Conservation (phyloP, 2,797 vertebrate species). For the Rousettus madagascariensis region DNA sequence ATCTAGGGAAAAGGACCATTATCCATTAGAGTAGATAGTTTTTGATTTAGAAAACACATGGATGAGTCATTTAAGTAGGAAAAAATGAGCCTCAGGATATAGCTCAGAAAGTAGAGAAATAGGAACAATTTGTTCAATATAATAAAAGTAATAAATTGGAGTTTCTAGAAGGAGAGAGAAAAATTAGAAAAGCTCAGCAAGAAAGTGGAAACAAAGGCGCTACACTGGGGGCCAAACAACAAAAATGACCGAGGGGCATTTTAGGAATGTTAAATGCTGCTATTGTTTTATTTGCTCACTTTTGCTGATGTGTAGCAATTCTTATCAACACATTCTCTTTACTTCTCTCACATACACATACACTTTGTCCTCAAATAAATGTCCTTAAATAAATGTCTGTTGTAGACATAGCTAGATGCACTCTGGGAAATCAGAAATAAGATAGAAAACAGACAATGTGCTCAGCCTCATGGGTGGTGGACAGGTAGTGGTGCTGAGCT, state of each 20-base stretch:
- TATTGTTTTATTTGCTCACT: not conserved
- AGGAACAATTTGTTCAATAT: not conserved
- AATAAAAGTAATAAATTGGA: not conserved
- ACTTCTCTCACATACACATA: not conserved
- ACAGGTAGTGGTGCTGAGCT: accelerated
- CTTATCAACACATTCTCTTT: not conserved
- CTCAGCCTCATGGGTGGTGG: not conserved
- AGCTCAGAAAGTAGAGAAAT: not conserved
- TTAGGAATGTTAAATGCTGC: not conserved
- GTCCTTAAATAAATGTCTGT: not conserved
- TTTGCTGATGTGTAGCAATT: not conserved
- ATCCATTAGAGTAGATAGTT: not conserved
- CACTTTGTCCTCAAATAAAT: not conserved
- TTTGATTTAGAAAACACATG: not conserved
- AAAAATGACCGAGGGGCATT: not conserved
- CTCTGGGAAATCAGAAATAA: not conserved
- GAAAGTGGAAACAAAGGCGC: not conserved
- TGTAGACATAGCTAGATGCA: not conserved
- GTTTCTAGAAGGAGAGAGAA: not conserved
- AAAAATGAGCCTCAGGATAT: not conserved
- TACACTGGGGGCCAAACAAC: not conserved
- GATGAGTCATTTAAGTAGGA: not conserved
- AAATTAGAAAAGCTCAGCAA: not conserved
- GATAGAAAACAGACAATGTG: not conserved
- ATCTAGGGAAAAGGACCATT: not conserved